Conservation (phyloP, 2,888 invertebrate species). For the Drosophila recens region DNA sequence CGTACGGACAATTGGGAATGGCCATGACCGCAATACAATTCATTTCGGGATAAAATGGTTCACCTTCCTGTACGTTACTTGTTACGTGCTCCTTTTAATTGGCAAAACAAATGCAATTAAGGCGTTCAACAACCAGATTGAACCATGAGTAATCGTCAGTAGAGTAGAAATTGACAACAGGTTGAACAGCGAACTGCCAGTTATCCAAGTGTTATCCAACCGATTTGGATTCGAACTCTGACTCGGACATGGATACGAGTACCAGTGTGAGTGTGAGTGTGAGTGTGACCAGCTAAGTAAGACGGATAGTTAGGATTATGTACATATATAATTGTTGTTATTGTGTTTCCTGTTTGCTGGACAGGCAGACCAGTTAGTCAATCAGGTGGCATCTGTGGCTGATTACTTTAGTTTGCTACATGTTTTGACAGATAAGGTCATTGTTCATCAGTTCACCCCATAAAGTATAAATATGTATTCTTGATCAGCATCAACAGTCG, state of each 20-base stretch:
- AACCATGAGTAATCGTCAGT: conserved; percentile 65
- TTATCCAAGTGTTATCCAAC: conserved; percentile 30
- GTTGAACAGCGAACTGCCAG: conserved; percentile 41
- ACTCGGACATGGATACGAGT: background rate
- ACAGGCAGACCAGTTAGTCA: background rate
- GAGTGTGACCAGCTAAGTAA: background rate
- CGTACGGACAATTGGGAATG: conserved; percentile 60
- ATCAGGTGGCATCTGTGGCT: too few species aligned
- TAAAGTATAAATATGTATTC: too few species aligned
- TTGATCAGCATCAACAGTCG: too few species aligned
- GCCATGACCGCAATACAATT: conserved; percentile 8
- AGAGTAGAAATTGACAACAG: conserved; percentile 6
- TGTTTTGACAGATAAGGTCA: background rate
- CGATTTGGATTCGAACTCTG: background rate
- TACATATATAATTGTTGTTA: background rate
- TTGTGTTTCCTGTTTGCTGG: background rate
- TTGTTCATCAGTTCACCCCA: background rate
- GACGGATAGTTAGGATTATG: background rate
- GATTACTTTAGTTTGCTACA: background rate
- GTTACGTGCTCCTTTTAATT: conserved; percentile 69
- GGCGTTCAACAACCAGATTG: conserved; percentile 71
- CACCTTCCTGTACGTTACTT: conserved; percentile 19
- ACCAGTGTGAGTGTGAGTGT: background rate
- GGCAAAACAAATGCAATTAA: conserved; percentile 75
- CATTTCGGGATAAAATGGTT: conserved; percentile 1